These are phyloP conservation scores for Saturnia japonica DNA, from an alignment of 2,888 invertebrate genomes.

Conservation along the genomic window DNA sequence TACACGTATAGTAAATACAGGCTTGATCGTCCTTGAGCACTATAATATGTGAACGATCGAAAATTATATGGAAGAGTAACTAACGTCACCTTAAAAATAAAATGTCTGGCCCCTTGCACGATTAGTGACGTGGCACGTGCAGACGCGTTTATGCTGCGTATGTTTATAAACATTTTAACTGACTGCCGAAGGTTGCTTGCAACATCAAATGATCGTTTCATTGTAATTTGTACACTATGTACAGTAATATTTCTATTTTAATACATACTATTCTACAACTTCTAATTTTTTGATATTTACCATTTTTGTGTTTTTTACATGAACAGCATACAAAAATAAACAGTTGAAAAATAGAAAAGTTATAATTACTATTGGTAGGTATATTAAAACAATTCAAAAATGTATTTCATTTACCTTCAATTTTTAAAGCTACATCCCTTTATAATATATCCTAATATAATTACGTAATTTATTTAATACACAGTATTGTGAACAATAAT, in stretches of 20 bases:
- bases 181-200: conserved; percentile 50
- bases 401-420: too few relatives aligned
- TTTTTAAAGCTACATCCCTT: too few relatives aligned
- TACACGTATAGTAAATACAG: background rate
- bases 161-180: conserved; percentile 61
- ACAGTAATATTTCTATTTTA: conserved; percentile 22
- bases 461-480: too few relatives aligned
- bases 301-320: background rate
- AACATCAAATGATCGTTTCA: conserved; percentile 35
- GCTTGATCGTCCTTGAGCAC: background rate
- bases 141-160: conserved; percentile 49
- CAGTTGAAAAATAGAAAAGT: background rate
- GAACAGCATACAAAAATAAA: background rate
- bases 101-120: conserved; percentile 5
- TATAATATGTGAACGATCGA: background rate
- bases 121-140: conserved; percentile 41
- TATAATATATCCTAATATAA: too few relatives aligned
- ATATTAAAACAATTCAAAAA: too few relatives aligned
- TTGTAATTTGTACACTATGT: too few relatives aligned
- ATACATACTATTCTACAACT: conserved; percentile 29
- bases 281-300: conserved; percentile 17
- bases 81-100: conserved; percentile 10
- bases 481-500: too few relatives aligned
- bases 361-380: too few relatives aligned
- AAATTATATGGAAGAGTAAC: background rate